Conservation (phyloP, 2,888 invertebrate genomes). For the Lymantria monacha region DNA sequence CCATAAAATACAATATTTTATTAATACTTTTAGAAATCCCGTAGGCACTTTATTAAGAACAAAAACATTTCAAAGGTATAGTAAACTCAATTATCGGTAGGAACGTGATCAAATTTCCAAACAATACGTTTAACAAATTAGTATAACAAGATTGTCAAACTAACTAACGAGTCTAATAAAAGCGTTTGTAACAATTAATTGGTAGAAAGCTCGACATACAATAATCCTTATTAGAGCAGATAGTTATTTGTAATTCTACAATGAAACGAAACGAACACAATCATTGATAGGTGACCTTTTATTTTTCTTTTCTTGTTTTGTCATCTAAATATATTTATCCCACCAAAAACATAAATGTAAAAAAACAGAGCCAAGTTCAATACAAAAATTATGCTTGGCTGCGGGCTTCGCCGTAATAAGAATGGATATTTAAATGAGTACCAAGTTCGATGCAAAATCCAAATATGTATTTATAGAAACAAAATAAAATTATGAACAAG, state of each 20-base stretch:
- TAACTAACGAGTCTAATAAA: slow-evolving; percentile 26
- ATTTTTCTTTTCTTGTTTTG: neutral
- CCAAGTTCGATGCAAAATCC: too few species aligned
- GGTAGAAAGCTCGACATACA: slow-evolving; percentile 12
- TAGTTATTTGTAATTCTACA: slow-evolving; percentile 1
- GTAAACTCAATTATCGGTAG: slow-evolving; percentile 3
- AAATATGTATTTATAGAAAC: too few species aligned
- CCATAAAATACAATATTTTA: too few species aligned
- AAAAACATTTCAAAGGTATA: slow-evolving; percentile 5
- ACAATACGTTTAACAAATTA: slow-evolving; percentile 18
- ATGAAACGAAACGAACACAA: slow-evolving; percentile 1
- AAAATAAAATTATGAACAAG: too few species aligned
- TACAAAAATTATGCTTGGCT: too few species aligned
- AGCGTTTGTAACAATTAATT: slow-evolving; percentile 26
- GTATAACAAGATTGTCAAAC: slow-evolving; percentile 22
- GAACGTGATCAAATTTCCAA: slow-evolving; percentile 22
- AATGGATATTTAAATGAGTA: too few species aligned
- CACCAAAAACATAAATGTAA: too few species aligned
- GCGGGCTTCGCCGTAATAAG: too few species aligned
- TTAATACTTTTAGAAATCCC: too few species aligned
- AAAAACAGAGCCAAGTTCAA: too few species aligned
- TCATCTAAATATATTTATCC: too few species aligned
- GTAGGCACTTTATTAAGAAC: neutral
- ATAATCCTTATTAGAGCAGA: slow-evolving; percentile 7
- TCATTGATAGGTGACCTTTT: neutral